phyloP scores from a whole-genome alignment of 2,888 invertebrate species.

The Campoletis raptor region DNA sequence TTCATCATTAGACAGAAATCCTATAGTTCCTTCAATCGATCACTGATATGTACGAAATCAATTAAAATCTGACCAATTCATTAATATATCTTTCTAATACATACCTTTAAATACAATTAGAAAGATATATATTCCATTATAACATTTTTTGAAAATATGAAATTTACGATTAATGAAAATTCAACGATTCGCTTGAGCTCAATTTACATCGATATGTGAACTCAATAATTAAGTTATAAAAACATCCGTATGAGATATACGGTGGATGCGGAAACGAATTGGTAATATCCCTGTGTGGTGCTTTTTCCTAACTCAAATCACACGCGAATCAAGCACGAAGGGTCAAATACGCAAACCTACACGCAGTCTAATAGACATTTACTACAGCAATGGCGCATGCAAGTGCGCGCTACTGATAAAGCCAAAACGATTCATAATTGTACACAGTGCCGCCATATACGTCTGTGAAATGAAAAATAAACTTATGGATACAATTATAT shows the following conservation, averaged over 20 bases:
- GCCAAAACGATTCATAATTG: conserved; percentile 54
- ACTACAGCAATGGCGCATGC: conserved; percentile 28
- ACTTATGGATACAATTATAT: not conserved
- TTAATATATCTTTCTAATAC: not conserved
- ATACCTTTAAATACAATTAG: not conserved
- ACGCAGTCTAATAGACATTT: conserved; percentile 18
- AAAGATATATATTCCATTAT: not conserved
- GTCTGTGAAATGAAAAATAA: conserved; percentile 7
- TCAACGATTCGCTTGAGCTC: not conserved
- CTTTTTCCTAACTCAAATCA: conserved; percentile 21
- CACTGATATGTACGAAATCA: not conserved
- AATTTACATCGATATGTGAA: not conserved
- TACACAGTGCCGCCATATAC: conserved; percentile 10
- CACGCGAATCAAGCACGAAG: conserved; percentile 46
- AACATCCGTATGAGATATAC: conserved; percentile 9
- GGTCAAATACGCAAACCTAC: conserved; percentile 7
- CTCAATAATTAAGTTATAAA: not conserved
- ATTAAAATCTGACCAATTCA: not conserved
- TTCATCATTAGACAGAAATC: not conserved
- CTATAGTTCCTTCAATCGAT: not conserved
- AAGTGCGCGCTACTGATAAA: conserved; percentile 59
- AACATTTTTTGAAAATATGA: not conserved
- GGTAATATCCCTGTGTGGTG: conserved; percentile 23
- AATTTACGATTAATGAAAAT: not conserved
- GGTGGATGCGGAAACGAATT: conserved; percentile 47